Evolutionary conservation across 1,140 invertebrate species (phyloP).

Genomic region (Anastatus disparis): DNA sequence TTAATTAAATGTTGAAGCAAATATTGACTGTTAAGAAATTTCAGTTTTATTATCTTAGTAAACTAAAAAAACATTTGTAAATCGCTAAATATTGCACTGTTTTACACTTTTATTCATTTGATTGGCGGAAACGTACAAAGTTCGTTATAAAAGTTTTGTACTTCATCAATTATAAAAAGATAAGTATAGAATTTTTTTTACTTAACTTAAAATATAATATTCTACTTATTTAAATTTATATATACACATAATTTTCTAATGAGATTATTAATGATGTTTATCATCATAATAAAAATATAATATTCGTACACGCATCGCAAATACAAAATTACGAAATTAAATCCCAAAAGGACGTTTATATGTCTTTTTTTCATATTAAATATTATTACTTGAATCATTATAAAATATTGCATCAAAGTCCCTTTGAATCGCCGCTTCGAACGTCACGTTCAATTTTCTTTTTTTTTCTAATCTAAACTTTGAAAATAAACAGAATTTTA

Average conservation of each 20-base stretch:
- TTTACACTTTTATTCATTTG: background rate
- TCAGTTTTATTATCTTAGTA: background rate
- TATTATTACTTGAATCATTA: background rate
- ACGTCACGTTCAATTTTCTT: constrained; percentile 30
- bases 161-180: constrained; percentile 20
- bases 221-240: constrained; percentile 30
- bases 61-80: background rate
- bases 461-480: background rate
- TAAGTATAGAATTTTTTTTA: background rate
- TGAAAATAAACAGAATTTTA: background rate
- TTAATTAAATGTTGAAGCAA: background rate
- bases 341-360: background rate
- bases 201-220: background rate
- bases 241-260: constrained; percentile 11
- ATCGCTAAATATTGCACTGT: background rate
- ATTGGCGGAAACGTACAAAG: constrained; percentile 11
- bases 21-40: background rate
- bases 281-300: background rate
- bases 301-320: background rate
- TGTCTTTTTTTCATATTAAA: background rate
- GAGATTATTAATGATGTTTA: background rate
- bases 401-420: constrained; percentile 28
- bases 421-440: constrained; percentile 17
- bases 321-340: background rate
- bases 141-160: constrained; percentile 12